Evolutionary conservation across 2,113 vertebrate genomes (phyloP).

Genomic region (Lepus americanus): DNA sequence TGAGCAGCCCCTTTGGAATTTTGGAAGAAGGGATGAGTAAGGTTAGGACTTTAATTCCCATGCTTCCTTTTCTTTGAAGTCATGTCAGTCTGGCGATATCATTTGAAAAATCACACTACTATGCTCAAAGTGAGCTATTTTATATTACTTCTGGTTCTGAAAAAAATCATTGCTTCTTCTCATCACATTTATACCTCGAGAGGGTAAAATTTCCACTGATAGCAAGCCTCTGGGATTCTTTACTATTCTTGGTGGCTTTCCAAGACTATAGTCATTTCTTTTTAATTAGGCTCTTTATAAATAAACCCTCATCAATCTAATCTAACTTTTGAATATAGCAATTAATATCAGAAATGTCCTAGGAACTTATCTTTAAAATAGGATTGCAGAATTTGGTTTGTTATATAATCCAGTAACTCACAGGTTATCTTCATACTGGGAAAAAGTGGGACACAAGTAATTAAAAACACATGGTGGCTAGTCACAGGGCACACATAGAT

Average conservation of each 20-base stretch:
- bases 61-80: background rate
- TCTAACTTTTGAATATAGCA: background rate
- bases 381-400: background rate
- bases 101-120: background rate
- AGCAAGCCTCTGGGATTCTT: background rate
- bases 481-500: background rate
- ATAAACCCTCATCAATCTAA: constrained; percentile 8
- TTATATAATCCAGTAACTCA: background rate
- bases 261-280: background rate
- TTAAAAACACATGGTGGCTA: background rate
- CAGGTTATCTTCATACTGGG: background rate
- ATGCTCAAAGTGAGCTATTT: background rate
- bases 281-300: background rate
- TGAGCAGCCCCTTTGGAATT: background rate
- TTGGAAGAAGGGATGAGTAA: background rate
- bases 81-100: background rate
- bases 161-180: background rate
- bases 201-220: background rate
- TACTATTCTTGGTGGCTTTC: background rate
- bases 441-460: background rate
- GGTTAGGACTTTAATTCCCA: background rate
- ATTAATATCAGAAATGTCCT: background rate
- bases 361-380: background rate
- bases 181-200: background rate
- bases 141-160: background rate